Percentiles rank a stretch among this genome's conserved stretches.
These are phyloP conservation scores for Pseudotriccus pelzelni DNA, from an alignment of 2,797 vertebrate species.

Conservation along the genomic window DNA sequence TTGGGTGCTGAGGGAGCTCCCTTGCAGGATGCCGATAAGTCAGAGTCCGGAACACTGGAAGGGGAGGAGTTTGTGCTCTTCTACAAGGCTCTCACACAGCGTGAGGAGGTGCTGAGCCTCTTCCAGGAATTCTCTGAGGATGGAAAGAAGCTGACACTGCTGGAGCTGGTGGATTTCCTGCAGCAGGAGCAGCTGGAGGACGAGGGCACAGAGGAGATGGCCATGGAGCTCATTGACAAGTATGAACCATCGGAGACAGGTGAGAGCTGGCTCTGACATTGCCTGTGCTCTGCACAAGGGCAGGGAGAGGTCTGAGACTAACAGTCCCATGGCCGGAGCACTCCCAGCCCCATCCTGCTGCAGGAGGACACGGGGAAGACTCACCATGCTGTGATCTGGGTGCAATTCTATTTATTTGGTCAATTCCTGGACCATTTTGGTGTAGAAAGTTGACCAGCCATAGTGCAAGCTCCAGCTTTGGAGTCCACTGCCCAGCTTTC, in stretches of 20 bases:
- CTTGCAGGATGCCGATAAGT: conserved; percentile 90
- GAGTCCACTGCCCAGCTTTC: neutral
- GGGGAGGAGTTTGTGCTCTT: conserved; percentile 92
- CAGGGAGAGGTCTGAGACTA: neutral
- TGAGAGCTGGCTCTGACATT: conserved; percentile 51
- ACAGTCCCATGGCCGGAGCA: neutral
- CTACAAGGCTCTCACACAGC: conserved; percentile 92
- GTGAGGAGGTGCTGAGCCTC: conserved; percentile 87
- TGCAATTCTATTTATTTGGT: neutral
- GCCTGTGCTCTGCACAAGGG: neutral
- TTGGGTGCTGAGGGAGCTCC: neutral
- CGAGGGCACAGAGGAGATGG: conserved; percentile 75
- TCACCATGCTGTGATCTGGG: neutral
- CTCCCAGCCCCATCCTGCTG: neutral
- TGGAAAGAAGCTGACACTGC: conserved; percentile 84
- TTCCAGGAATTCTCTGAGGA: conserved; percentile 90
- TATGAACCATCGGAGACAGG: conserved; percentile 90
- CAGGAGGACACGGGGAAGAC: neutral
- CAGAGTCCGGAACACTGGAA: conserved; percentile 83
- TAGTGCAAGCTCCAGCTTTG: neutral
- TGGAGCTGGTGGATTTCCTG: conserved; percentile 91
- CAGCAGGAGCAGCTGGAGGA: conserved; percentile 84
- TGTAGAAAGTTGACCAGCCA: neutral
- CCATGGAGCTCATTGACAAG: conserved; percentile 84
- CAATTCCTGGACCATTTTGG: neutral